phyloP scores from a whole-genome alignment of 2,797 vertebrate species.

The Xyrichtys novacula region DNA sequence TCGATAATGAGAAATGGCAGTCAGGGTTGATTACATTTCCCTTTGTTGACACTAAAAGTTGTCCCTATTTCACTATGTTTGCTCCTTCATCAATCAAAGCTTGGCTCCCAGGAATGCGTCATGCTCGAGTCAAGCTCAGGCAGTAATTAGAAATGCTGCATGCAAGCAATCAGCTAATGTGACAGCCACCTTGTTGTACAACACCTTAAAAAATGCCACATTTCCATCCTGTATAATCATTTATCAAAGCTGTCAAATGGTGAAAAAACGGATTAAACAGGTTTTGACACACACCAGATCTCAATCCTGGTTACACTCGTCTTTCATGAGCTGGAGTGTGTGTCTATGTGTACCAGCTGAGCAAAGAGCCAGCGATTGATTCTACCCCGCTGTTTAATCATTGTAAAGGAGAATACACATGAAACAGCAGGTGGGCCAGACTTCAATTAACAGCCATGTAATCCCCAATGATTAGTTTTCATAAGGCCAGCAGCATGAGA shows the following conservation, averaged over 20 bases:
- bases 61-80: constrained; percentile 36
- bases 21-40: constrained; percentile 65
- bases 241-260: constrained; percentile 35
- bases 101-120: constrained; percentile 16
- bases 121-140: constrained; percentile 15
- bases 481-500: constrained; percentile 22
- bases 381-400: constrained; percentile 42
- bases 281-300: constrained; percentile 10
- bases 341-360: constrained; percentile 1
- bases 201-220: constrained; percentile 4
- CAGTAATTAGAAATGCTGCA: constrained; percentile 63
- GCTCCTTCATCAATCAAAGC: constrained; percentile 59
- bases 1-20: constrained; percentile 52
- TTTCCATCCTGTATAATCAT: constrained; percentile 20
- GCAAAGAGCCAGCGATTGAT: constrained; percentile 44
- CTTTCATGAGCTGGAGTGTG: constrained; percentile 13
- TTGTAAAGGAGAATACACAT: constrained; percentile 22
- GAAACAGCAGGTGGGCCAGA: constrained; percentile 15
- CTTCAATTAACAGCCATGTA: constrained; percentile 53
- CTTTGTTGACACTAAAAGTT: constrained; percentile 54
- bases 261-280: constrained; percentile 34
- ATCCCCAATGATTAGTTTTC: constrained; percentile 58
- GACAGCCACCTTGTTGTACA: constrained; percentile 39
- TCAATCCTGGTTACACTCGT: constrained; percentile 1
- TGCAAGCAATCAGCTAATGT: constrained; percentile 43